Evolutionary conservation across 2,888 invertebrate genomes (phyloP), one percentile per base, ranked within the genome.

Genomic region (Mythimna impura): DNA sequence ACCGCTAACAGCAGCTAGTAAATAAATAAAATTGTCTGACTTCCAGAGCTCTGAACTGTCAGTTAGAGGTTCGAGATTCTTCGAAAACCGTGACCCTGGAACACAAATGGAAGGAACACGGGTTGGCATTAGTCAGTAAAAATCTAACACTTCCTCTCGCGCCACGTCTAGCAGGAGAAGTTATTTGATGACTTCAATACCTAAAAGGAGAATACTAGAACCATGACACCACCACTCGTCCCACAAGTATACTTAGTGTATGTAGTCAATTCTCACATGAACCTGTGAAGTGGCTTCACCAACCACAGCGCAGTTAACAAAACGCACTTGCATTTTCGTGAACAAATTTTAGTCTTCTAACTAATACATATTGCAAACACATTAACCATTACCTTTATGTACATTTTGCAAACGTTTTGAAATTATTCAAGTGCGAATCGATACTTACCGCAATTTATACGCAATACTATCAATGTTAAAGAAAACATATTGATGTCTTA

Each of bases 341-440:
- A 80, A 70, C 34, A 50, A 62, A 62, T 17, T 14, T 7, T 79
- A 70, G 12, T 54, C 64, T 70, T 62, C n/a, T 12, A 81, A 82
- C n/a, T 14, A 81, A 82, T 66, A 34, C 17, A 58, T 40, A 80
- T 78, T 64, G 64, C 60, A 66, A 83, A 67, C 22, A 81, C 22
- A 76, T 54, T 10, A 58, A 72, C 60, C 70, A 73, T 62, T 47
- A 64, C 61, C 40, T 54, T 60, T 80, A 43, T 64, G 63, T 25
- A 34, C n/a, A 68, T 68, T 78, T 60, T 55, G 80, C 34, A 66
- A 82, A 55, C 12, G n/a, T 79, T 83, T 66, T 66, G 83, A 73
- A 83, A 80, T 60, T 63, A 50, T 68, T 79, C 80, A 79, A 73
- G 80, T 79, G 73, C 73, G 50, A 60, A 63, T 69, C 57, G 34